Evolutionary conservation across 2,113 vertebrate species (phyloP).

Genomic region (pig (Sus scrofa)): T2T-Sscrofa CM000822.6:81977001-81977500

Average conservation of each 20-base stretch:
- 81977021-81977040: neutral
- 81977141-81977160: neutral
- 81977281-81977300: neutral
- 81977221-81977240: neutral
- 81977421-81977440: neutral
- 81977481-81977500: neutral
- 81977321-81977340: neutral
- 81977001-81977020: too few relatives aligned
- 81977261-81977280: neutral
- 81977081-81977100: neutral
- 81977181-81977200: neutral
- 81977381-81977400: neutral
- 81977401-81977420: neutral
- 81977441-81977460: neutral
- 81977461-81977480: neutral
- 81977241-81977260: too few relatives aligned
- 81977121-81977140: neutral
- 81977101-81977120: neutral
- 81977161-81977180: neutral
- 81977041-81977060: neutral
- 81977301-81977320: neutral
- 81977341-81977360: neutral
- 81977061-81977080: neutral
- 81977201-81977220: neutral
- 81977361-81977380: neutral